Base-by-base conservation (phyloP, 2,113 vertebrate genomes). In the Ammodytes dubius region DNA sequence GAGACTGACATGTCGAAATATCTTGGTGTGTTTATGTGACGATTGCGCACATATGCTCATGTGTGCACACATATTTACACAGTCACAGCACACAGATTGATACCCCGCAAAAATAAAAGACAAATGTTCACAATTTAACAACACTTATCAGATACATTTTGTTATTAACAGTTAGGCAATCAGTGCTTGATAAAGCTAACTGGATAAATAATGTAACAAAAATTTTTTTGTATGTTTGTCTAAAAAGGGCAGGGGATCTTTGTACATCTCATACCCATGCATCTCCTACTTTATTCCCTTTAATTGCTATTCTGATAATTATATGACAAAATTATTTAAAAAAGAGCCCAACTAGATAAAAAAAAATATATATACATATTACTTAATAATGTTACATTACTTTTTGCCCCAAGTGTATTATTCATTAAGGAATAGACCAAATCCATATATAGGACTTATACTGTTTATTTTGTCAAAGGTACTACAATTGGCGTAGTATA, bases 1-100 rank as follows among this genome's bases (percentile, higher is more conserved):
- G 3, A 60, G 56, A 88, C 56, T 80, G 66, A 87, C 87, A 60
- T 46, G 15, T 56, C 6, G n/a, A 8, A 40, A 69, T 56, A 13
- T 60, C 19, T 46, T 0, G 8, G 0, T 63, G 12, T 78, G 47
- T 66, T 35, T n/a, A 19, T 63, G 52, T 56, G 57, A 46, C 27
- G 27, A 13, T 27, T n/a, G 66, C 53, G 80, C 66, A 75, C 37
- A 69, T 14, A 75, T 76, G 68, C 63, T 67, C 52, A 46, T 42
- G 70, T 13, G 54, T 73, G 52, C 57, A 72, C 14, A 54, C 10
- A 68, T 68, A 50, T 54, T 12, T n/a, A 35, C 7, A 42, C 7
- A 40, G 60, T 39, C 5, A 47, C 27, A 64, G 70, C 37, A 53
- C 45, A 65, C 8, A 13, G 4, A 74, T 40, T 60, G 1, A 70